A percentile compares a stretch with the other conserved stretches of the same genome.
Evolutionary conservation across 2,797 vertebrate genomes (phyloP).

Genomic region (Helarctos malayanus): DNA sequence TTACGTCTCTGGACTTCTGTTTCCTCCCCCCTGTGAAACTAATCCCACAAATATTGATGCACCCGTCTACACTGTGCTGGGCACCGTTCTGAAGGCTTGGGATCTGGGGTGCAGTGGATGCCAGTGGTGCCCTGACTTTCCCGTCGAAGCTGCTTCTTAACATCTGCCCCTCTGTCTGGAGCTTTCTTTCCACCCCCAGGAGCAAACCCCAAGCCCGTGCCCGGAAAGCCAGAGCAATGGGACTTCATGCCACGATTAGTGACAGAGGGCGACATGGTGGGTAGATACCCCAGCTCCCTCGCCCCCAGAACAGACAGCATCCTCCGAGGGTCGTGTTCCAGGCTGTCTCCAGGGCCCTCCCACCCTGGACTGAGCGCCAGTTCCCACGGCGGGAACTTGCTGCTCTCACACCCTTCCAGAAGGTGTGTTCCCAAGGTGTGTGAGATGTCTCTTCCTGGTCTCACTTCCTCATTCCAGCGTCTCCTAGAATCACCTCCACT

Average conservation of each 20-base stretch:
- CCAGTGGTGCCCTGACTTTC: neutral
- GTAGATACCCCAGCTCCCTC: neutral
- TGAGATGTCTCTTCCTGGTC: neutral
- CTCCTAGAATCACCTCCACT: neutral
- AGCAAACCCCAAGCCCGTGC: neutral
- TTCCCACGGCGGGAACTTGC: neutral
- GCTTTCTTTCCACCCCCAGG: neutral
- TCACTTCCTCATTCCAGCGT: neutral
- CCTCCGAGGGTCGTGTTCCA: neutral
- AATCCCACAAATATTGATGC: neutral
- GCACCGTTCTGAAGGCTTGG: neutral
- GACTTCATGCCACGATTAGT: neutral
- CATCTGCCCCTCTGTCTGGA: neutral
- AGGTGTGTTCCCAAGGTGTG: no score
- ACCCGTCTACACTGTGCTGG: fast-evolving
- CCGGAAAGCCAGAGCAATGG: neutral
- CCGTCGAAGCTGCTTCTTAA: neutral
- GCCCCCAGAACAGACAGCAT: fast-evolving
- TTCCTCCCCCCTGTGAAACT: neutral
- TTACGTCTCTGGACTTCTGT: neutral
- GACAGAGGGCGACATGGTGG: neutral
- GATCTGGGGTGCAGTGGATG: neutral
- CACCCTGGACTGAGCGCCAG: no score
- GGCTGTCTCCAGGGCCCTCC: neutral
- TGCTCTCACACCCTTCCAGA: neutral